phyloP scores from a whole-genome alignment of 1,140 invertebrate species.

The Hyphantria cunea region DNA sequence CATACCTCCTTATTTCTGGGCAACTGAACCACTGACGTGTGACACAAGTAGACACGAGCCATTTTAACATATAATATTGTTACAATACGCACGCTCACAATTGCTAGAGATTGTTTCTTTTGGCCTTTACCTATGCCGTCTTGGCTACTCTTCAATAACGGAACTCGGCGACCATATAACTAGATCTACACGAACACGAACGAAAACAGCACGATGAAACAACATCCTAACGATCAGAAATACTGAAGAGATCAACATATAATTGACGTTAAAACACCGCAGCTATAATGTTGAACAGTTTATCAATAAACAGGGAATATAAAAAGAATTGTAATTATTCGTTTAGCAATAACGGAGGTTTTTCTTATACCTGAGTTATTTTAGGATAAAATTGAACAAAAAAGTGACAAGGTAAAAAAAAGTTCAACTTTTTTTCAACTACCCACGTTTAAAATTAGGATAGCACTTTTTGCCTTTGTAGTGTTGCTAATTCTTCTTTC shows the following conservation, averaged over 20 bases:
- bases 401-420: too few relatives aligned
- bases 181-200: conserved; percentile 1
- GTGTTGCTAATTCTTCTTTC: too few relatives aligned
- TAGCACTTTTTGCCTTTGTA: too few relatives aligned
- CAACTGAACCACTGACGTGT: too few relatives aligned
- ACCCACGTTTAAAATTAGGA: too few relatives aligned
- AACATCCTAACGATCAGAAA: neutral
- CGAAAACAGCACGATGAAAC: neutral
- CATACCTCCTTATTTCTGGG: too few relatives aligned
- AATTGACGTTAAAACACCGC: neutral
- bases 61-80: conserved; percentile 13
- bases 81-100: conserved; percentile 28
- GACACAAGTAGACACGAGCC: neutral
- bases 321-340: too few relatives aligned
- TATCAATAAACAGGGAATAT: conserved; percentile 12
- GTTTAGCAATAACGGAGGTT: too few relatives aligned
- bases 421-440: too few relatives aligned
- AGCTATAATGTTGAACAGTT: conserved; percentile 5
- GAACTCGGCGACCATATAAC: conserved; percentile 21
- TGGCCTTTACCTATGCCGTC: conserved; percentile 30
- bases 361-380: too few relatives aligned
- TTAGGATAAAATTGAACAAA: too few relatives aligned
- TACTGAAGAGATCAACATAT: neutral
- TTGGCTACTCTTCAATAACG: conserved; percentile 46
- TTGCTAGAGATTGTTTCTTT: conserved; percentile 42